Evolutionary conservation across 2,797 vertebrate genomes (phyloP).

Genomic region (Coranthus polyacanthus): DNA sequence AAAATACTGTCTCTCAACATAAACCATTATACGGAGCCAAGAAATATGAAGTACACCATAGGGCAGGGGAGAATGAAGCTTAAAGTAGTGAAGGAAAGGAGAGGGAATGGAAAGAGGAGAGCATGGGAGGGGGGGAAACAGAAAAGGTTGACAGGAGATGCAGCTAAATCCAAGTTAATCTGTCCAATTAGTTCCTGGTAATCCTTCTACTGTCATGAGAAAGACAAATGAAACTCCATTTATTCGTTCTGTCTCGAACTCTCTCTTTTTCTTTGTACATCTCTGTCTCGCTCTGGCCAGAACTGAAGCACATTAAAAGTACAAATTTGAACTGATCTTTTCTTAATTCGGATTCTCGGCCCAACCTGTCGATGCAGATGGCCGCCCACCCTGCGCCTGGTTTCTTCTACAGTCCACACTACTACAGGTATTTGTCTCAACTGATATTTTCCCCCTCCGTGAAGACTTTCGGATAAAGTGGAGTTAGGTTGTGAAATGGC

Average conservation of each 20-base stretch:
- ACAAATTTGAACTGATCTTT: slow-evolving; percentile 16
- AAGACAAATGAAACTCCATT: slow-evolving; percentile 69
- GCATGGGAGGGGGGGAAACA: slow-evolving; percentile 9
- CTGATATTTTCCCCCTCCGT: no score
- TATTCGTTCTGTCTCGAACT: slow-evolving; percentile 44
- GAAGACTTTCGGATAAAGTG: no score
- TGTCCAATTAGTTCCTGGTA: slow-evolving; percentile 81
- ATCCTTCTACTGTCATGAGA: slow-evolving; percentile 76
- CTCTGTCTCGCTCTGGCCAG: slow-evolving; percentile 23
- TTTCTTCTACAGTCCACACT: no score
- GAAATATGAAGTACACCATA: slow-evolving; percentile 38
- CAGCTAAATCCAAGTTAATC: slow-evolving; percentile 79
- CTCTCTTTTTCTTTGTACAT: slow-evolving; percentile 35
- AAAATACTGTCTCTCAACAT: slow-evolving; percentile 26
- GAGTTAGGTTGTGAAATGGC: no score
- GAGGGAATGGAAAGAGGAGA: not conserved
- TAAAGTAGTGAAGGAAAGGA: slow-evolving; percentile 29
- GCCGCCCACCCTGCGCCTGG: no score
- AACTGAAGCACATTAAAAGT: slow-evolving; percentile 50
- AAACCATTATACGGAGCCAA: slow-evolving; percentile 42
- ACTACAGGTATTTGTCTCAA: no score
- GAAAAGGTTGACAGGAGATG: slow-evolving; percentile 74
- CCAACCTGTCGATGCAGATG: no score
- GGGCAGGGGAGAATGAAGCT: slow-evolving; percentile 34
- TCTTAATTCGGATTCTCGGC: slow-evolving; percentile 6